Evolutionary conservation across 2,888 invertebrate genomes (phyloP), one percentile per base, ranked within the genome.

Genomic region (Seladonia tumulorum): DNA sequence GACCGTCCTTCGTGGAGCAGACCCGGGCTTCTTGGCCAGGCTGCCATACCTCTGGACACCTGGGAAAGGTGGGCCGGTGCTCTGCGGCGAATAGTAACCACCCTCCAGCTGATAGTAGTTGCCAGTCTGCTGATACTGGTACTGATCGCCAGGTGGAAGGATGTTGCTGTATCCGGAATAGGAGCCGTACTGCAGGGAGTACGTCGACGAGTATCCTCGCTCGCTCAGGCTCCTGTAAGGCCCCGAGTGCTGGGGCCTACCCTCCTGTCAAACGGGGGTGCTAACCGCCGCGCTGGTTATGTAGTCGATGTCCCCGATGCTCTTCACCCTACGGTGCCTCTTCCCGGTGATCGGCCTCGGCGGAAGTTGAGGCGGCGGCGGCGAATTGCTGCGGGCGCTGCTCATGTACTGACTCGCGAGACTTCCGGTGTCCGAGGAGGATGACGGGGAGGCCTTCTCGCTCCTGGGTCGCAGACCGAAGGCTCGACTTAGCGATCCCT

Each of bases 401-500:
- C 94, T 96, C 96, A 96, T 96, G 92, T 96, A 96, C 78, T 96
- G 96, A 42, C 96, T 93, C 2, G 96, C 96, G 68, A 96, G 94
- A 84, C 96, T 96, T 12, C 96, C 96, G 70, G 96, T 96, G 57
- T 95, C 95, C 80, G 97, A 97, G 0, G 97, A 97, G 71, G 97
- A 97, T 0, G 97, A 97, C 0, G 97, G 97, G 0, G 97, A 97
- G 0, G 96, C 96, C 83, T 97, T 96, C 79, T 97, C 97, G 82
- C 96, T 96, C 90, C 97, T 96, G 7, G 97, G 94, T 85, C 94
- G 95, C 53, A 96, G 94, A 72, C 97, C 97, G 63, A 97, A 95
- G 5, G 97, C 97, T 85, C 97, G 96, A 84, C 97, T 97, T 94
- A 97, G 96, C 74, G 97, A 97, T 86, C 97, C 97, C 97, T 97